Evolutionary conservation across 2,888 invertebrate genomes (phyloP).

Genomic region (Epiblema foenella): DNA sequence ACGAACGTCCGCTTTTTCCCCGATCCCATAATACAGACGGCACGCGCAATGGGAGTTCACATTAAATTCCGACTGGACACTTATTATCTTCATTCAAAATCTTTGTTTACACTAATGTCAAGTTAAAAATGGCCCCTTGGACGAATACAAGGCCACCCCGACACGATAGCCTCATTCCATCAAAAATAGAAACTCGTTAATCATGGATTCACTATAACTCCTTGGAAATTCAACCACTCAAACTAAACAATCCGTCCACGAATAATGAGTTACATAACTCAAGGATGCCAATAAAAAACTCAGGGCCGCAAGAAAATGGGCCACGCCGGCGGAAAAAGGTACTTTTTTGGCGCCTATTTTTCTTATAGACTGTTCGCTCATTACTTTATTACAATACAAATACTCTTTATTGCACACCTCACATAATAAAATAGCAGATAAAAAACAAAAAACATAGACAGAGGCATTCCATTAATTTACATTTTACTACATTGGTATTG

Average conservation of each 20-base stretch:
- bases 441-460: too few relatives aligned
- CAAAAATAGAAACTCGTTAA: not conserved
- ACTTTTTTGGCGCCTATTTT: not conserved
- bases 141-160: not conserved
- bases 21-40: too few relatives aligned
- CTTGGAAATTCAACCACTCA: not conserved
- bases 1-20: too few relatives aligned
- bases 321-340: not conserved
- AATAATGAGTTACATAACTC: slow-evolving; percentile 24
- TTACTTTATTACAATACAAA: not conserved
- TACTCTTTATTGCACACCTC: too few relatives aligned
- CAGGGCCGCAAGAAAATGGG: slow-evolving; percentile 28
- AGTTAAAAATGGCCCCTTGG: too few relatives aligned
- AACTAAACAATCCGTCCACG: slow-evolving; percentile 3
- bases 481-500: too few relatives aligned
- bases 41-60: not conserved
- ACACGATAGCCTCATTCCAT: not conserved
- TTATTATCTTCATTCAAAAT: not conserved
- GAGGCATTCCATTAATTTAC: too few relatives aligned
- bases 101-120: not conserved
- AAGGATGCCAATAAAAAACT: slow-evolving; percentile 30
- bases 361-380: not conserved
- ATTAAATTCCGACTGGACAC: not conserved
- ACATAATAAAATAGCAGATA: too few relatives aligned
- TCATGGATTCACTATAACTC: slow-evolving; percentile 9